phyloP scores from a whole-genome alignment of 2,888 invertebrate species.

The Heliconius charithonia region DNA sequence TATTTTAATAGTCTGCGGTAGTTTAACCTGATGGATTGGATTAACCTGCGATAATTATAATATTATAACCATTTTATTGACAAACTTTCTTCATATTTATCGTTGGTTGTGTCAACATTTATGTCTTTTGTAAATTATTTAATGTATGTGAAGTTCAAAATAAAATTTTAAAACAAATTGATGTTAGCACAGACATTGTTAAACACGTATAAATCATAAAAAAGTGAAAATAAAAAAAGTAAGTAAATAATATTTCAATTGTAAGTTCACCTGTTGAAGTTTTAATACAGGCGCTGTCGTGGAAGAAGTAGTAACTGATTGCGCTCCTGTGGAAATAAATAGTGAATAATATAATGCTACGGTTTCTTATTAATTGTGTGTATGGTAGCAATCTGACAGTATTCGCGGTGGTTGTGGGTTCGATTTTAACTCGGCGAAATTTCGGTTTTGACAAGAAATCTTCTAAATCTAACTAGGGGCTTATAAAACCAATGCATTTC shows the following conservation, averaged over 20 bases:
- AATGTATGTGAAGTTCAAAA: background rate
- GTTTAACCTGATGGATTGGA: slow-evolving; percentile 78
- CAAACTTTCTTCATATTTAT: background rate
- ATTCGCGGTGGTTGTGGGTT: no score
- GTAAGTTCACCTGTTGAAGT: slow-evolving; percentile 73
- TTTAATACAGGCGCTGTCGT: slow-evolving; percentile 72
- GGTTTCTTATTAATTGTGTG: background rate
- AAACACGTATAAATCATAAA: background rate
- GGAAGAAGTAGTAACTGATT: slow-evolving; percentile 68
- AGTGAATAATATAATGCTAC: background rate
- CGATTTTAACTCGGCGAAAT: no score
- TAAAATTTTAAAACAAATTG: background rate
- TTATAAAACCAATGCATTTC: no score
- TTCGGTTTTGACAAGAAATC: no score
- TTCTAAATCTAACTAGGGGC: no score
- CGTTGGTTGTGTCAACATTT: background rate
- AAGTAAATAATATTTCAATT: background rate
- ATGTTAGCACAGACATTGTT: background rate
- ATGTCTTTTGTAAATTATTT: background rate
- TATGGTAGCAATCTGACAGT: no score
- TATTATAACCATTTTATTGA: background rate
- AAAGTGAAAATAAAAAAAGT: background rate
- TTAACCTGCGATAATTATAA: slow-evolving; percentile 65
- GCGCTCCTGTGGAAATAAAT: slow-evolving; percentile 60
- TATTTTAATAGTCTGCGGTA: slow-evolving; percentile 78